phyloP scores from a whole-genome alignment of 92 coral and sea anemone species.

The Umimayanthus chanpuru region DNA sequence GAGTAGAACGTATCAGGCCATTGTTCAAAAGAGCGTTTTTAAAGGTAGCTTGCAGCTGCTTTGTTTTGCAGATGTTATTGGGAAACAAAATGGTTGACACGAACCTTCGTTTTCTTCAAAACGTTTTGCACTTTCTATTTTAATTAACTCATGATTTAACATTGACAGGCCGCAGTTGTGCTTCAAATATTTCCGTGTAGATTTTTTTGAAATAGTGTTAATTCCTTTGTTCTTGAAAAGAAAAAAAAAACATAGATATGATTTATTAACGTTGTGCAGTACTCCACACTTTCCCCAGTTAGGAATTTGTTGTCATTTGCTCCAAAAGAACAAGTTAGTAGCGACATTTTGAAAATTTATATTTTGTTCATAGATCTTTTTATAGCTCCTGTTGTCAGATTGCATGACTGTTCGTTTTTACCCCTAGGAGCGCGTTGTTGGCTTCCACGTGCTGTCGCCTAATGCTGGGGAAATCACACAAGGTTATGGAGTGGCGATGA shows the following conservation, averaged over 20 bases:
- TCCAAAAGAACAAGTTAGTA: neutral
- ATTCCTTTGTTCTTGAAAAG: neutral
- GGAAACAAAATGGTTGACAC: neutral
- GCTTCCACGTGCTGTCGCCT: conserved; percentile 89
- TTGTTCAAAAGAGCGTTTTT: neutral
- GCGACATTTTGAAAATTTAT: neutral
- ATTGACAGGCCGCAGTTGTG: too few species aligned
- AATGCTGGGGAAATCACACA: conserved; percentile 98
- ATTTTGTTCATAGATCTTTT: neutral
- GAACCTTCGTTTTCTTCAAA: neutral
- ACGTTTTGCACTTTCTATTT: neutral
- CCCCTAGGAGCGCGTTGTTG: conserved; percentile 86
- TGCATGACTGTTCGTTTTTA: neutral
- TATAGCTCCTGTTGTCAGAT: neutral
- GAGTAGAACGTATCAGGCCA: neutral
- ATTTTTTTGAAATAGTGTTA: neutral
- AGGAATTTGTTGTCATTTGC: neutral
- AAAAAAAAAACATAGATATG: too few species aligned
- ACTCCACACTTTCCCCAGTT: neutral
- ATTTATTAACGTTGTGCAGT: too few species aligned
- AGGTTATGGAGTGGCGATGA: conserved; percentile 94
- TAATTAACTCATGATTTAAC: neutral
- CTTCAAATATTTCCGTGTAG: too few species aligned
- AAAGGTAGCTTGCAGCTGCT: neutral
- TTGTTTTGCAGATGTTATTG: too few species aligned